Evolutionary conservation across 2,888 invertebrate species (phyloP).

Genomic region (Carterocephalus palaemon): DNA sequence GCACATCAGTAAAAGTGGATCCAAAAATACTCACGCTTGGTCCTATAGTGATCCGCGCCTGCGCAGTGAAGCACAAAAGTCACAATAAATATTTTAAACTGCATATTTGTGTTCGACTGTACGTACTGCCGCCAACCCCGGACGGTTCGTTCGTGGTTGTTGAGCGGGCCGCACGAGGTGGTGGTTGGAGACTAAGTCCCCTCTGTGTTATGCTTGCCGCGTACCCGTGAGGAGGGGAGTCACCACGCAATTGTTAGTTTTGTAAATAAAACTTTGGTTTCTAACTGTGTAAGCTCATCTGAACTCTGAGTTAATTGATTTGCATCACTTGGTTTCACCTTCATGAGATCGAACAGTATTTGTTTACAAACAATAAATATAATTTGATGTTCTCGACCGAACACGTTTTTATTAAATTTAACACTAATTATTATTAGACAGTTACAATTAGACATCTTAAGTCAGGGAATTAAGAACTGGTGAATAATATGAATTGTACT

Average conservation of each 20-base stretch:
- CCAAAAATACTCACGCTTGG: constrained; percentile 67
- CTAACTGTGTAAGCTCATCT: constrained; percentile 19
- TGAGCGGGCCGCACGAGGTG: constrained; percentile 58
- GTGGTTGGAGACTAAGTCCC: constrained; percentile 59
- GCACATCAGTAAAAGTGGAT: constrained; percentile 30
- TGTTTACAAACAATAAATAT: too few relatives aligned
- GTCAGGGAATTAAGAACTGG: too few relatives aligned
- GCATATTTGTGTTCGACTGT: constrained; percentile 56
- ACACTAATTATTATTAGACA: too few relatives aligned
- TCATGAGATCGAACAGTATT: too few relatives aligned
- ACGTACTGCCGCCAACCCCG: constrained; percentile 34
- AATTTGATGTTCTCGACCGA: too few relatives aligned
- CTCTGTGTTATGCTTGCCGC: constrained; percentile 47
- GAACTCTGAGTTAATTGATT: constrained; percentile 7
- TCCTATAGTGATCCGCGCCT: constrained; percentile 61
- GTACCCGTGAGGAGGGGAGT: constrained; percentile 56
- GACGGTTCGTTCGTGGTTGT: constrained; percentile 42
- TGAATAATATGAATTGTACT: constrained; percentile 13
- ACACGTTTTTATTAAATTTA: too few relatives aligned
- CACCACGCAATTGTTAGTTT: constrained; percentile 68
- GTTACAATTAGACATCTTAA: too few relatives aligned
- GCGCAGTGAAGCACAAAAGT: constrained; percentile 57
- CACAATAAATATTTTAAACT: constrained; percentile 66
- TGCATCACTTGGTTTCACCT: too few relatives aligned
- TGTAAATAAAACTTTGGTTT: constrained; percentile 62